Conservation (phyloP, 2,113 vertebrate genomes). For the Eupsittula cactorum region DNA sequence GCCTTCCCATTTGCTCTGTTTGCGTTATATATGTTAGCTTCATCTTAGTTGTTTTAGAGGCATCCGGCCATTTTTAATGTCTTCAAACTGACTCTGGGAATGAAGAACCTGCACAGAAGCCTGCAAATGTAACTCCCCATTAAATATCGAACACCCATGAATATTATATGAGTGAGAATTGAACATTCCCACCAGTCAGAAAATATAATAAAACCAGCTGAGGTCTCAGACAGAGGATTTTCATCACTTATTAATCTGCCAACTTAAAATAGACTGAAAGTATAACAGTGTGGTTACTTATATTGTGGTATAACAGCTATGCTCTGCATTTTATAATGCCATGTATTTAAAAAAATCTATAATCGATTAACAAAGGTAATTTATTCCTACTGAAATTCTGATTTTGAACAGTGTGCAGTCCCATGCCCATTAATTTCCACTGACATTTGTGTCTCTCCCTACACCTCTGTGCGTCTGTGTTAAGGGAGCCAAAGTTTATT, state of each 20-base stretch:
- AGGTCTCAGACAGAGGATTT: constrained; percentile 25
- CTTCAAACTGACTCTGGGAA: not conserved
- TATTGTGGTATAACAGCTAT: not conserved
- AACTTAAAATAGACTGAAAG: not conserved
- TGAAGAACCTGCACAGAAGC: not conserved
- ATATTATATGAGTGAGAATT: constrained; percentile 83
- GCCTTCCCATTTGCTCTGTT: not conserved
- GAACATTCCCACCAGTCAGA: constrained; percentile 69
- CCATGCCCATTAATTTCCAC: constrained; percentile 44
- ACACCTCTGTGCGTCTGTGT: not conserved
- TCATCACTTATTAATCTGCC: constrained; percentile 54
- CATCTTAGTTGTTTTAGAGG: not conserved
- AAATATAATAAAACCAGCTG: constrained; percentile 52
- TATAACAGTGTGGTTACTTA: not conserved
- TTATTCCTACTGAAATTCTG: constrained; percentile 42
- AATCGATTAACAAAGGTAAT: constrained; percentile 33
- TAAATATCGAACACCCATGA: constrained; percentile 81
- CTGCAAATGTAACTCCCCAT: constrained; percentile 68
- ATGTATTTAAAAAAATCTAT: not conserved
- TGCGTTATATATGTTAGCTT: not conserved
- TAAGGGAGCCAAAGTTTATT: constrained; percentile 59
- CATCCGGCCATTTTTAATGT: not conserved
- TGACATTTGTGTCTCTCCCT: constrained; percentile 12
- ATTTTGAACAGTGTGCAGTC: constrained; percentile 30
- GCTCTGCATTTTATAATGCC: not conserved